phyloP scores from a whole-genome alignment of 2,797 vertebrate genomes.

The Myotis planiceps region DNA sequence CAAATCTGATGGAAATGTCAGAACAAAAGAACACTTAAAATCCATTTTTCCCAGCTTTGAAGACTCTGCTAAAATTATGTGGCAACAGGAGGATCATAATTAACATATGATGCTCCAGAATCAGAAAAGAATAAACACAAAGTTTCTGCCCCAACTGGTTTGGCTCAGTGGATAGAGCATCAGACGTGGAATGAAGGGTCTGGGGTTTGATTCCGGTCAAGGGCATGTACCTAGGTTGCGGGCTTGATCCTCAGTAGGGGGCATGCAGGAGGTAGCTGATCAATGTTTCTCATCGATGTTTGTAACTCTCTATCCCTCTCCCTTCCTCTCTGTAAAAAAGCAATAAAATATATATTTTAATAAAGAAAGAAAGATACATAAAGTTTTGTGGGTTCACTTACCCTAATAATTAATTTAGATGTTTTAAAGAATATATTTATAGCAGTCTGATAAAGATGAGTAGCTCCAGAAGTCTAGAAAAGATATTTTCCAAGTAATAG shows the following conservation, averaged over 20 bases:
- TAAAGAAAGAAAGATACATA: not conserved
- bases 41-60: not conserved
- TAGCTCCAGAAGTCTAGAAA: not conserved
- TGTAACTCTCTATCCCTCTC: too few relatives aligned
- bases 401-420: not conserved
- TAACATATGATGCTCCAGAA: not conserved
- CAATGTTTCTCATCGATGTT: too few relatives aligned
- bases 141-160: not conserved
- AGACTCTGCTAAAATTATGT: not conserved
- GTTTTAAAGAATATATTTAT: not conserved
- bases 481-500: not conserved
- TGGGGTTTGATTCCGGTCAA: too few relatives aligned
- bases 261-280: too few relatives aligned
- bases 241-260: too few relatives aligned
- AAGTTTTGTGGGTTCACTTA: not conserved
- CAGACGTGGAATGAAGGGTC: too few relatives aligned
- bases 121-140: not conserved
- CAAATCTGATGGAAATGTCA: not conserved
- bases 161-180: too few relatives aligned
- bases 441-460: not conserved
- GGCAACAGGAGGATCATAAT: not conserved
- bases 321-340: too few relatives aligned
- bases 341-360: too few relatives aligned
- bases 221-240: too few relatives aligned
- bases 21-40: not conserved